A percentile compares a stretch with the other conserved stretches of the same genome.
Evolutionary conservation across 2,797 vertebrate genomes (phyloP).

Genomic region (Chloroceryle amazona): DNA sequence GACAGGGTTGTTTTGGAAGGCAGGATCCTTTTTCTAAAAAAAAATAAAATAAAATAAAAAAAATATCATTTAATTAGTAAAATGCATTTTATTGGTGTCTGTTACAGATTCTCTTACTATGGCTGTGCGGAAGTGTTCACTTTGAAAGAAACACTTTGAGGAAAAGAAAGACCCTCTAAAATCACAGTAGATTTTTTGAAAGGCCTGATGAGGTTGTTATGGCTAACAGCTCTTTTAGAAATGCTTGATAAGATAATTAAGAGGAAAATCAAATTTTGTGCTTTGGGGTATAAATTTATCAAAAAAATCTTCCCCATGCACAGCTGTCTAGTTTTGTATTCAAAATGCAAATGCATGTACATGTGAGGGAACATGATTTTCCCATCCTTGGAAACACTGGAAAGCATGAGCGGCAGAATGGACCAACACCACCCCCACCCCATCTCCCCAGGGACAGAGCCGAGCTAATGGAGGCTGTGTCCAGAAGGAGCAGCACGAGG

Average conservation of each 20-base stretch:
- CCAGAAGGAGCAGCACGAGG: not conserved
- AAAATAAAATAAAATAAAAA: not conserved
- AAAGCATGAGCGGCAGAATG: not conserved
- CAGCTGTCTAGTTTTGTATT: constrained; percentile 48
- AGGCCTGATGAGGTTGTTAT: not conserved
- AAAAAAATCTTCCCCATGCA: constrained; percentile 15
- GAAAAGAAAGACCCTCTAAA: not conserved
- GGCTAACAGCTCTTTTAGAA: constrained; percentile 23
- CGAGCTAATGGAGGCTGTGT: rapidly evolving
- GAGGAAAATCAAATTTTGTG: constrained; percentile 46
- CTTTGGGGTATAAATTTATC: constrained; percentile 63
- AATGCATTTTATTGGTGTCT: not conserved
- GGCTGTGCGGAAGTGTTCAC: not conserved
- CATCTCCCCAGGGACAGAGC: rapidly evolving
- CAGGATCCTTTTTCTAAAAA: not conserved
- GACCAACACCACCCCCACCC: not conserved
- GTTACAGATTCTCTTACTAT: not conserved
- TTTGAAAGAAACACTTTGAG: not conserved
- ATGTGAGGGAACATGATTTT: constrained; percentile 1
- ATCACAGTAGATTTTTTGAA: not conserved
- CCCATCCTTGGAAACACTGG: not conserved
- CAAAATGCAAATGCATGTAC: constrained; percentile 56
- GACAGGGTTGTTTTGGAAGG: constrained; percentile 7
- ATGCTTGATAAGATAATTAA: constrained; percentile 37
- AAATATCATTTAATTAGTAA: not conserved